A percentile compares a stretch with the other conserved stretches of the same genome.
Evolutionary conservation across 2,797 vertebrate genomes (phyloP).

Genomic region (Sparus aurata): DNA sequence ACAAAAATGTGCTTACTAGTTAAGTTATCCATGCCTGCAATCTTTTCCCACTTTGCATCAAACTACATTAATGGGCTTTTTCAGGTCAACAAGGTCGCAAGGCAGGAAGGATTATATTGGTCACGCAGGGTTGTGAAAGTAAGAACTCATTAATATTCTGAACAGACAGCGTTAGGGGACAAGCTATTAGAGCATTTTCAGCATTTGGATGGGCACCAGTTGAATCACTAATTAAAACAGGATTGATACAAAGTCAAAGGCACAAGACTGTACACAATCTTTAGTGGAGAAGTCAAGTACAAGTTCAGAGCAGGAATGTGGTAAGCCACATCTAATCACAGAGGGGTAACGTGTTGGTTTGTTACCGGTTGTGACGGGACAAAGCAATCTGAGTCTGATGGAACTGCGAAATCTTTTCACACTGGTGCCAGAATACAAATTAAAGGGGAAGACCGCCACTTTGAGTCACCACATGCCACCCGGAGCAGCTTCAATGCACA

Average conservation of each 20-base stretch:
- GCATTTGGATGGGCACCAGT: background rate
- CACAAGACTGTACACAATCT: background rate
- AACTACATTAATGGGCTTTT: background rate
- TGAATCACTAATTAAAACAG: background rate
- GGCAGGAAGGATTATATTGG: conserved; percentile 1
- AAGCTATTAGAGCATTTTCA: background rate
- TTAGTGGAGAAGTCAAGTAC: background rate
- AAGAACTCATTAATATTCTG: background rate
- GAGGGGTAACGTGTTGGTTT: background rate
- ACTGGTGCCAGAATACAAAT: background rate
- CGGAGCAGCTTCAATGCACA: too few relatives aligned
- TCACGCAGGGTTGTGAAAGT: background rate
- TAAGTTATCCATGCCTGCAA: background rate
- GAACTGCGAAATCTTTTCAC: background rate
- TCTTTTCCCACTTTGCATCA: background rate
- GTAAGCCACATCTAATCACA: background rate
- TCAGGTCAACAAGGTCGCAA: background rate
- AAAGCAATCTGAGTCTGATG: background rate
- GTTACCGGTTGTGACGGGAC: background rate
- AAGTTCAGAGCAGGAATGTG: background rate
- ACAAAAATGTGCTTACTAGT: background rate
- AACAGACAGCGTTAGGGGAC: background rate
- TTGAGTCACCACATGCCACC: too few relatives aligned
- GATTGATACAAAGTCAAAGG: conserved; percentile 2
- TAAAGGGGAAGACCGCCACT: too few relatives aligned